Evolutionary conservation across 37 sponge, comb jelly and placozoan species (phyloP), one percentile per base, ranked within the genome.

Genomic region (Cliona cf. orientalis): DNA sequence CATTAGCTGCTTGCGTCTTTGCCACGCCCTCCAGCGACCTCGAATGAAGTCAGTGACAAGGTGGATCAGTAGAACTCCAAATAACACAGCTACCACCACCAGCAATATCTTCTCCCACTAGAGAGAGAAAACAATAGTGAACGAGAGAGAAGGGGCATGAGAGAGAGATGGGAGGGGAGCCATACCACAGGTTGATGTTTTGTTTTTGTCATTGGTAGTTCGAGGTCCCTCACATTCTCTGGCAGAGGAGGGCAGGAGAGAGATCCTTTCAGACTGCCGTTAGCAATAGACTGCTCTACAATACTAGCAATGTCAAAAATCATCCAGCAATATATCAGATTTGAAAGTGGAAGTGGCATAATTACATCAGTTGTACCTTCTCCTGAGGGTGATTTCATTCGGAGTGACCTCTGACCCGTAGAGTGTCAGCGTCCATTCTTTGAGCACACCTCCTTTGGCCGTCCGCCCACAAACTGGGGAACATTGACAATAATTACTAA

Each of bases 351-450:
- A n/a, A n/a, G n/a, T n/a, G n/a, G n/a, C n/a, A n/a, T n/a, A n/a
- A n/a, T 49, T 49, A 11, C 55, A 19, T 17, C 55, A 19, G 17
- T 59, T 39, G 36, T 37, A 69, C 70, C 70, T 69, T 35, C 37
- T 69, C 25, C 87, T 72, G 1, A 31, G 22, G 12, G 31, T 14
- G 42, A 87, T 73, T 6, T 87, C 80, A 1, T 43, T 66, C 28
- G 42, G 29, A 46, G 80, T 72, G 34, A 87, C 46, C 4, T 61
- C 42, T 17, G 76, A 60, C 2, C 88, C 88, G 33, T 81, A 70
- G 9, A 88, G 43, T 34, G 49, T 80, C 2, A 88, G 71, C 12
- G 40, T 57, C 88, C 88, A 88, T 1, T 42, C 33, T 22, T 59
- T 39, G 21, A 88, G 31, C 5, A 12, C 60, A 2, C 87, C 80